Evolutionary conservation across 2,888 invertebrate species (phyloP), one percentile per base, ranked within the genome.

Genomic region (Melangyna quadrimaculata): DNA sequence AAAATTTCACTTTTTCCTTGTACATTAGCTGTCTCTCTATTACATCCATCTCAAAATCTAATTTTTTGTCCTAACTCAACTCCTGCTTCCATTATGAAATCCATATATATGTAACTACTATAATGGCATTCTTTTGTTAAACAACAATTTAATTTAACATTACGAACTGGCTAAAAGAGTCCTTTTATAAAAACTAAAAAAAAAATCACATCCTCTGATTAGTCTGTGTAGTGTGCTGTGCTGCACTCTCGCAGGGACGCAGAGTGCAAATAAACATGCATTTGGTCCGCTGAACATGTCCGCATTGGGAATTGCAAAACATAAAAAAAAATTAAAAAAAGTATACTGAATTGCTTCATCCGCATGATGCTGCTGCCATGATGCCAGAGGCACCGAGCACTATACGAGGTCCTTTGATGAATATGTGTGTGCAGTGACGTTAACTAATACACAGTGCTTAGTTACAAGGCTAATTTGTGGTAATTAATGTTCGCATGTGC

Each of bases 401-500:
- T 17, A 37, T 14, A 32, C n/a, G n/a, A 24, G 19, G 67, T 74
- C 24, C 72, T 69, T 27, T 74, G 79, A 80, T 80, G 74, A 74
- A 74, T 35, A 35, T 69, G 53, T 57, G 43, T 63, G 73, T 74
- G 51, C 77, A 74, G 9, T 70, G 74, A 70, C 70, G 70, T 59
- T 59, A 65, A 69, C 55, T 84, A 70, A 79, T 71, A 67, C 37
- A 63, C 10, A 59, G 69, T 59, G 37, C 71, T 79, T 79, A 71
- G 75, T 84, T 69, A 84, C 75, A 55, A 79, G 59, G 51, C 84
- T 84, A 79, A 84, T 84, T 84, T 84, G 84, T 61, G 75, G 79
- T 84, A 79, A 84, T 84, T 84, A 84, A 71, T 72, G 73, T 72
- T 72, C 72, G 72, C 61, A 51, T 79, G 72, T 73, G 78, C 48